Base-by-base conservation (phyloP, 1,140 invertebrate genomes). In the Tribolium madens region DNA sequence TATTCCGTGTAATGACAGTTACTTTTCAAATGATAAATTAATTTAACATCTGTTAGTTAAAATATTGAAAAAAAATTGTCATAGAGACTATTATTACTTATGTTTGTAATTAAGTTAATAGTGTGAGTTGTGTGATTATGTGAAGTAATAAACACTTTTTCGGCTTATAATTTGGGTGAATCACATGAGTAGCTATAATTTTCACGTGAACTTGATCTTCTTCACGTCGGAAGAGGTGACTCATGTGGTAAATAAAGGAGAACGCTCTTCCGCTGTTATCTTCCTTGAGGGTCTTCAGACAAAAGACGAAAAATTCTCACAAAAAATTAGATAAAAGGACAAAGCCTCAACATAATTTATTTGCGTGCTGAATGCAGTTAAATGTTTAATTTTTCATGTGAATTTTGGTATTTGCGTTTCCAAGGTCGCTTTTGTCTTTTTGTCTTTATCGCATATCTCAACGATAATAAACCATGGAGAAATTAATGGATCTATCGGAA, bases 1-100 rank as follows among this genome's bases (percentile, higher is more conserved):
- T 64, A 57, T 57, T 57, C 18, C 13, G n/a, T 26, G 52, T 57
- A 57, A 57, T 57, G 52, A 57, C 52, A 57, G 52, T 57, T 57
- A 18, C 52, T 26, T 14, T 57, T 57, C 52, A 57, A 33, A 33
- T 64, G 57, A 64, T 64, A 33, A 64, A 64, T 64, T 64, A 64
- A 64, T 64, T 64, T 64, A 33, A 10, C 21, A 33, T 33, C 52
- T 42, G 10, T 26, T 57, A 7, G 53, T 3, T 21, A n/a, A 33
- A 64, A 26, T 42, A 42, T 2, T 1, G n/a, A 57, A 21, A 26
- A 26, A 60, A 15, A 60, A 21, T 21, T 64, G 57, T 64, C 57
- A 33, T 26, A 64, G 14, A 31, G 15, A 21, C 9, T 21, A 33
- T 64, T 33, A 64, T 33, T 64, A 64, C 26, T 13, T n/a, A 5